phyloP scores from a whole-genome alignment of 2,888 invertebrate species.

The Caenorhabditis virilis region DNA sequence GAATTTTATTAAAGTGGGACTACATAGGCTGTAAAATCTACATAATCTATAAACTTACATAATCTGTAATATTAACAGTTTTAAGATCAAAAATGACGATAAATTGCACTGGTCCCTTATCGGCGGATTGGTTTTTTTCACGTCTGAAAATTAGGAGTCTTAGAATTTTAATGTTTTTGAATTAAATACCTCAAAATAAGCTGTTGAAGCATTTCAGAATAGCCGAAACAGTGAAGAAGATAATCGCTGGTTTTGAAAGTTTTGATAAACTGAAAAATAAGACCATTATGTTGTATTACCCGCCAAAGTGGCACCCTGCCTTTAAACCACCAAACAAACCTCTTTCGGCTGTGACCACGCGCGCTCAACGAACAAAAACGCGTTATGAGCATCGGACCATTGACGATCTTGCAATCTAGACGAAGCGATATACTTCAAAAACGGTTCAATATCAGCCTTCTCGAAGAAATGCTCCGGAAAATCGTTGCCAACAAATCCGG shows the following conservation, averaged over 20 bases:
- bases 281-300: not conserved
- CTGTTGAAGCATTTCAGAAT: constrained; percentile 54
- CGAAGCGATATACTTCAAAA: constrained; percentile 45
- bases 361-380: constrained; percentile 54
- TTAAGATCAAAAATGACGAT: constrained; percentile 53
- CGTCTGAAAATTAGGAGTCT: constrained; percentile 24
- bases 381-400: constrained; percentile 52
- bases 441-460: constrained; percentile 35
- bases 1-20: no score
- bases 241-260: constrained; percentile 55
- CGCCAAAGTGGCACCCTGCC: not conserved
- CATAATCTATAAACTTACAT: constrained; percentile 21
- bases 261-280: constrained; percentile 49
- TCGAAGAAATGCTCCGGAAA: constrained; percentile 47
- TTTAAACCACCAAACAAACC: constrained; percentile 9
- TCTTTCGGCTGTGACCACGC: constrained; percentile 58
- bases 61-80: constrained; percentile 52
- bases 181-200: constrained; percentile 45
- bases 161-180: not conserved
- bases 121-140: constrained; percentile 43
- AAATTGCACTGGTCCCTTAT: constrained; percentile 54
- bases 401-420: constrained; percentile 45
- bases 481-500: constrained; percentile 49
- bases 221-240: constrained; percentile 53
- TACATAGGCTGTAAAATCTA: no score